Conservation (phyloP, 2,113 vertebrate genomes). For the Leucosticte australis region DNA sequence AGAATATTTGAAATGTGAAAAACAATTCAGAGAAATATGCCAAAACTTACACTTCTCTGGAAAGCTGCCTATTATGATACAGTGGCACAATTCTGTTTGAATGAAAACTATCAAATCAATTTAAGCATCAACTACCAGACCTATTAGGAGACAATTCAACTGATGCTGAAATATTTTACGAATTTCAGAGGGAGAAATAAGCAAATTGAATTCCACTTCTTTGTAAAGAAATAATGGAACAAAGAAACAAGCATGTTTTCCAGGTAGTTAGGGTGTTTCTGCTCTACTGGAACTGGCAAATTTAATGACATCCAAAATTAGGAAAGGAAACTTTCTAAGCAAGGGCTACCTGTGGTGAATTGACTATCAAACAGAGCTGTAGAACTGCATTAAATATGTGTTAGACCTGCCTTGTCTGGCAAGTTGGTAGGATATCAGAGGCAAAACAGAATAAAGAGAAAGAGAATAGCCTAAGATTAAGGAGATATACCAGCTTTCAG, state of each 20-base stretch:
- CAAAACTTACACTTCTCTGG: background rate
- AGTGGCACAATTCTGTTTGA: background rate
- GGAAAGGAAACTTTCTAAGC: background rate
- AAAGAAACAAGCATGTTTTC: background rate
- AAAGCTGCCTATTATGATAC: background rate
- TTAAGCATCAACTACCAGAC: background rate
- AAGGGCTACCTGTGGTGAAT: background rate
- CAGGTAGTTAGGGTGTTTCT: background rate
- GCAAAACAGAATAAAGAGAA: background rate
- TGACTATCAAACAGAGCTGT: background rate
- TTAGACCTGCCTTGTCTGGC: background rate
- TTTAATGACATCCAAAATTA: background rate
- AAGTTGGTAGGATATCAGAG: background rate
- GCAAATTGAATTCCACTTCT: background rate
- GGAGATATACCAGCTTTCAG: background rate
- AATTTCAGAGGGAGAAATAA: background rate
- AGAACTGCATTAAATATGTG: background rate
- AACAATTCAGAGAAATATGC: background rate
- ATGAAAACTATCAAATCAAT: background rate
- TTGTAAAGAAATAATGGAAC: background rate
- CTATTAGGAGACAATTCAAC: background rate
- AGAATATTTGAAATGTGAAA: background rate
- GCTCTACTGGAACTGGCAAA: background rate
- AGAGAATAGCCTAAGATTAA: background rate
- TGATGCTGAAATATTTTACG: background rate